Evolutionary conservation across 1,140 invertebrate species (phyloP), one percentile per base, ranked within the genome.

Genomic region (Amyelois transitella): DNA sequence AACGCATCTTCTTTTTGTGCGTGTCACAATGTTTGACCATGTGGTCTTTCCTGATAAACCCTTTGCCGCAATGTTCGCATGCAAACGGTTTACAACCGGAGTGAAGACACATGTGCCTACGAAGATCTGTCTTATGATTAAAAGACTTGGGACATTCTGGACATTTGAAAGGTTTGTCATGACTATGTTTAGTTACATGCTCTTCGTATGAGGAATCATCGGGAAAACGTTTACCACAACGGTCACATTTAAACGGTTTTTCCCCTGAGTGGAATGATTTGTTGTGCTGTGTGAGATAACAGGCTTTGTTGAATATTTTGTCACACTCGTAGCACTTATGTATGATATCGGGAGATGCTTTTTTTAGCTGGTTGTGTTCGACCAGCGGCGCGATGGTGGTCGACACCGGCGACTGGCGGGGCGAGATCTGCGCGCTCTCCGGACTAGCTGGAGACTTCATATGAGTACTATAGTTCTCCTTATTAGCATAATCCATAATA

Each of bases 41-140:
- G 82, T 98, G 97, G 82, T 98, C 97, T 81, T 97, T 96, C 50
- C 97, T 92, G 62, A 96, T 97, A 84, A 98, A 98, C 18, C 95
- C 94, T 86, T 98, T 98, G 44, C 92, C 91, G 77, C 96, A 97
- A 25, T 91, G 91, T 53, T 92, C 90, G 88, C 96, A 98, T 45
- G 91, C 88, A 79, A 94, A 96, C 10, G 96, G 96, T 75, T 95
- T 96, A 62, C 92, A 90, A 8, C 92, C 94, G 55, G 92, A 95
- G 81, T 98, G 96, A 43, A 96, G 91, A 70, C 95, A 96, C 88
- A 94, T 92, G 81, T 98, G 96, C 43, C 96, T 90, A 17, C 96
- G 91, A 62, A 98, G 88, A 80, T 98, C 96, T 22, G 96, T 97
- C 84, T 98, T 98, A 81, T 97, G 95, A 59, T 91, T 91, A 59